phyloP scores from a whole-genome alignment of 1,140 invertebrate genomes.

The Ganaspis sp. region DNA sequence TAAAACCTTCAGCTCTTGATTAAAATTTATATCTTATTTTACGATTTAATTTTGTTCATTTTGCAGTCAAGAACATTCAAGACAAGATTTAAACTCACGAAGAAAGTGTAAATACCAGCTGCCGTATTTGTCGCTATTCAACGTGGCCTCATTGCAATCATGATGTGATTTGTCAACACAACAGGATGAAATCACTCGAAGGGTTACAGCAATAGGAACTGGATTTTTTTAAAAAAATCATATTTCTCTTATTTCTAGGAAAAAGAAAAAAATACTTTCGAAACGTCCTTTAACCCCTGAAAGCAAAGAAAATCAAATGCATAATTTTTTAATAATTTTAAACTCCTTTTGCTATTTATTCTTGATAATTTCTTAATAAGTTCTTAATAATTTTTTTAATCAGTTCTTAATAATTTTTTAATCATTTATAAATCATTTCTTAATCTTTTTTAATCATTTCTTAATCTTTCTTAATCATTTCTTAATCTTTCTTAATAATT shows the following conservation, averaged over 20 bases:
- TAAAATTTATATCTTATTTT: not conserved
- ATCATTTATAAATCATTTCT: no score
- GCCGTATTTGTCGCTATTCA: conserved; percentile 35
- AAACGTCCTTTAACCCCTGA: not conserved
- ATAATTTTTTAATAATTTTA: no score
- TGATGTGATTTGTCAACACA: conserved; percentile 30
- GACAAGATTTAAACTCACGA: conserved; percentile 50
- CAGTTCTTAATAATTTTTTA: no score
- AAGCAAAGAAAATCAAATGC: not conserved
- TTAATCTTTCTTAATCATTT: no score
- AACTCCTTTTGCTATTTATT: no score
- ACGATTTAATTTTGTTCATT: conserved; percentile 36
- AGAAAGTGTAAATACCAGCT: conserved; percentile 47
- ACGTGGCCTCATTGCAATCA: conserved; percentile 46
- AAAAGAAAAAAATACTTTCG: no score
- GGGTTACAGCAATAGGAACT: not conserved
- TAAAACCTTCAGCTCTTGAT: not conserved
- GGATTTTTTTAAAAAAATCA: not conserved
- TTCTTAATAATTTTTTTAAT: no score
- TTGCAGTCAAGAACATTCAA: conserved; percentile 61
- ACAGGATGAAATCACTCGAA: not conserved
- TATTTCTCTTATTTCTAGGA: no score
- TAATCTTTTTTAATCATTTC: no score
- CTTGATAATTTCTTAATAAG: no score
- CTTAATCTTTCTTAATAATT: no score